Conservation (phyloP, 1,140 invertebrate genomes). For the Bathynomus jamesi region DNA sequence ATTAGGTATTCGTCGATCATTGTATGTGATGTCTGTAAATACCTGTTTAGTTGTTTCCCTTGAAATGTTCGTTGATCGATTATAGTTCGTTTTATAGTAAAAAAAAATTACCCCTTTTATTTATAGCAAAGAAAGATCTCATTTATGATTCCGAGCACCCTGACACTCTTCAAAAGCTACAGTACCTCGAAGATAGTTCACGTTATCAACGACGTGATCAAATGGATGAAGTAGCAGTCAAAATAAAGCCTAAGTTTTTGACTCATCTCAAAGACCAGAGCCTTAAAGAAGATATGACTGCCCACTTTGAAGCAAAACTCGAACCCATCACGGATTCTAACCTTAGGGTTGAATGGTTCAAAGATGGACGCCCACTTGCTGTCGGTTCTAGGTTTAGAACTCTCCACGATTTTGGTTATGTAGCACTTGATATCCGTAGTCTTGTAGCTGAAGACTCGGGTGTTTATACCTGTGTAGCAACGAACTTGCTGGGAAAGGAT, state of each 20-base stretch:
- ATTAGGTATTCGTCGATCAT: no score
- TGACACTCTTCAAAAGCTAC: slow-evolving; percentile 78
- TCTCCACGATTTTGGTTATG: slow-evolving; percentile 93
- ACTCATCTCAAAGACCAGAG: slow-evolving; percentile 67
- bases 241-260: slow-evolving; percentile 70
- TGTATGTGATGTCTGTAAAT: no score
- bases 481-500: slow-evolving; percentile 65
- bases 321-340: slow-evolving; percentile 93
- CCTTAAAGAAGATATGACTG: slow-evolving; percentile 80
- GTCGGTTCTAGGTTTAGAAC: slow-evolving; percentile 61
- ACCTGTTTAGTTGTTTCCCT: no score
- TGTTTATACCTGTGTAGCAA: slow-evolving; percentile 85
- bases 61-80: no score
- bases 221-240: slow-evolving; percentile 67
- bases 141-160: slow-evolving; percentile 76
- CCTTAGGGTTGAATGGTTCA: slow-evolving; percentile 87
- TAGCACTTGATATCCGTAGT: slow-evolving; percentile 82
- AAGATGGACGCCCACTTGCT: slow-evolving; percentile 78
- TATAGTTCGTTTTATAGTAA: no score
- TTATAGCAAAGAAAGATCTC: slow-evolving; percentile 68
- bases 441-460: slow-evolving; percentile 88
- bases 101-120: slow-evolving; percentile 2
- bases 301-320: slow-evolving; percentile 95
- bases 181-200: slow-evolving; percentile 79
- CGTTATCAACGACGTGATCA: slow-evolving; percentile 72